These are phyloP conservation scores for Atrichornis clamosus DNA, from an alignment of 2,113 vertebrate species.

Conservation along the genomic window DNA sequence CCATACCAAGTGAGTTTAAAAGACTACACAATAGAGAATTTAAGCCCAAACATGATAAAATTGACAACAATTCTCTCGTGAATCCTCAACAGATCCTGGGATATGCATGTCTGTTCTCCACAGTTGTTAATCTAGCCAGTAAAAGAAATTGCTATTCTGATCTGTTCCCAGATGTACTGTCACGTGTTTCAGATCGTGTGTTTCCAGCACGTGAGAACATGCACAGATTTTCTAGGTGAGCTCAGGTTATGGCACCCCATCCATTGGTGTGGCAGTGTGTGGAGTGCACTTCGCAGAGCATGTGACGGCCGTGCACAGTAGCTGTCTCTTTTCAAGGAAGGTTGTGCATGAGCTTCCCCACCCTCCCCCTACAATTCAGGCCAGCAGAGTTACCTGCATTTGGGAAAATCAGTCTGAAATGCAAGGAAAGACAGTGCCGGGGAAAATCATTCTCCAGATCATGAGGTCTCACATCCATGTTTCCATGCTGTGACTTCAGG, in stretches of 20 bases:
- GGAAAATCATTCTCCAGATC: neutral
- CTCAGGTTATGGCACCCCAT: neutral
- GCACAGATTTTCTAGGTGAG: neutral
- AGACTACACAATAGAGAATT: neutral
- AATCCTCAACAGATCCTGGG: neutral
- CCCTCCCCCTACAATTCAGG: neutral
- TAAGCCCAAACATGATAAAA: neutral
- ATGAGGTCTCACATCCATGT: neutral
- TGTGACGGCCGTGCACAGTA: neutral
- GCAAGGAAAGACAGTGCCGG: neutral
- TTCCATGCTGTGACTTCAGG: neutral
- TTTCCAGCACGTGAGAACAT: neutral
- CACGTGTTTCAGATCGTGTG: neutral
- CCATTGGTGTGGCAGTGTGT: neutral
- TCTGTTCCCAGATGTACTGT: neutral
- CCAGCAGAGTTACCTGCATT: neutral
- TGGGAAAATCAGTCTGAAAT: neutral
- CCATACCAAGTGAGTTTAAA: neutral
- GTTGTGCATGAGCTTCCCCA: neutral
- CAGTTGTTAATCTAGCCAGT: neutral
- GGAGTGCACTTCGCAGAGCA: neutral
- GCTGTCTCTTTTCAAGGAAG: neutral
- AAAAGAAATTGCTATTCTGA: neutral
- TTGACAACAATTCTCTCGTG: neutral
- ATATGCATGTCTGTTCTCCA: neutral